These are phyloP conservation scores for Thelaira solivaga DNA, from an alignment of 2,888 invertebrate species.

Conservation along the genomic window DNA sequence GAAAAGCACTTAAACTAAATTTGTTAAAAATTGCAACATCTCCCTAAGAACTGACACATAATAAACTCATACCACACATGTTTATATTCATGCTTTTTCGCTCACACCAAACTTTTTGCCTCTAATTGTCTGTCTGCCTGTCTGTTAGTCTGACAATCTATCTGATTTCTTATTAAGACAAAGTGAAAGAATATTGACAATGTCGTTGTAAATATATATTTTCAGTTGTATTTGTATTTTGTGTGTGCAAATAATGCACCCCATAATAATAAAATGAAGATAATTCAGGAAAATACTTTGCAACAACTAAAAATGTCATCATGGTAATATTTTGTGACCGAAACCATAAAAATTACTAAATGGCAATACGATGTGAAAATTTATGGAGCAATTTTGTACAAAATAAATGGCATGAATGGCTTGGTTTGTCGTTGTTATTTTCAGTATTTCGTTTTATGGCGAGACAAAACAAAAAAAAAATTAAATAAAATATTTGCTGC, in stretches of 20 bases:
- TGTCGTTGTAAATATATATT: too few relatives aligned
- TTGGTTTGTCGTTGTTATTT: conserved; percentile 35
- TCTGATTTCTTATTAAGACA: conserved; percentile 33
- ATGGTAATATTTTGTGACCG: conserved; percentile 61
- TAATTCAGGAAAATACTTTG: conserved; percentile 62
- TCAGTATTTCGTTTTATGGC: conserved; percentile 32
- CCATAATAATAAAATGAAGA: conserved; percentile 57
- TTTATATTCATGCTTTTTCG: conserved; percentile 2
- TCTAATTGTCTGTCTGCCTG: background rate
- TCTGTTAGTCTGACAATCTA: conserved; percentile 5
- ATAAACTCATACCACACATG: conserved; percentile 12
- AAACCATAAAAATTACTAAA: conserved; percentile 65
- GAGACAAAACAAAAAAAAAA: conserved; percentile 54
- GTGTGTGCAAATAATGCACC: conserved; percentile 40
- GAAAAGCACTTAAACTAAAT: background rate
- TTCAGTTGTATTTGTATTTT: background rate
- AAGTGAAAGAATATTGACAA: conserved; percentile 18
- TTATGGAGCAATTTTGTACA: conserved; percentile 65
- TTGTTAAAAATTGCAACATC: conserved; percentile 9
- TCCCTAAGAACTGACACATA: background rate
- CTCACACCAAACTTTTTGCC: too few relatives aligned
- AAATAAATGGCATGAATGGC: conserved; percentile 63
- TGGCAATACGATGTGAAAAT: conserved; percentile 66
- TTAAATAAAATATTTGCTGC: conserved; percentile 42
- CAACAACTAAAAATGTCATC: conserved; percentile 63